Conservation (phyloP, 2,888 invertebrate genomes). For the Zhuqinia jingwanae region DNA sequence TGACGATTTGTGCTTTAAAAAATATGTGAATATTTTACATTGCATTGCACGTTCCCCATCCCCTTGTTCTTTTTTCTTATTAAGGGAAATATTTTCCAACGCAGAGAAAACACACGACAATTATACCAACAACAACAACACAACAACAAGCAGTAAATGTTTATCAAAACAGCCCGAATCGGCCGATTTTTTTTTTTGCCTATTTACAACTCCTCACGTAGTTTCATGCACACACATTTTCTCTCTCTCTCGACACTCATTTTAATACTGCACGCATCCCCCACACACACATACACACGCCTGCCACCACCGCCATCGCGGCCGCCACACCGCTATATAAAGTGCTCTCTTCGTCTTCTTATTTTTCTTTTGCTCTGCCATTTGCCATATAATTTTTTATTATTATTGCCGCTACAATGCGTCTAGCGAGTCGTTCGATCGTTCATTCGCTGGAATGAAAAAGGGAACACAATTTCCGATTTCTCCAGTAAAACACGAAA, state of each 20-base stretch:
- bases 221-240: not conserved
- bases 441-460: constrained; percentile 21
- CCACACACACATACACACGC: not conserved
- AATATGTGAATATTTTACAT: too few relatives aligned
- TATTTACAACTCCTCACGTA: constrained; percentile 29
- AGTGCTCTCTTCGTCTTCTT: constrained; percentile 18
- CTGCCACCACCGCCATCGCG: constrained; percentile 1
- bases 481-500: constrained; percentile 48
- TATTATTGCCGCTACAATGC: constrained; percentile 24
- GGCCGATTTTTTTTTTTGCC: constrained; percentile 11
- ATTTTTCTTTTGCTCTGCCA: too few relatives aligned
- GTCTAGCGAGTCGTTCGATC: constrained; percentile 43
- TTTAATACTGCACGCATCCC: too few relatives aligned
- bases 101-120: not conserved
- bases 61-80: too few relatives aligned
- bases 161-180: constrained; percentile 35
- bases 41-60: too few relatives aligned
- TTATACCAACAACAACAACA: not conserved
- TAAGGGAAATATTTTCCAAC: too few relatives aligned
- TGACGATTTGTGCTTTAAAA: too few relatives aligned
- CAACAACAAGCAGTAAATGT: constrained; percentile 35
- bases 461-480: constrained; percentile 72
- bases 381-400: constrained; percentile 30
- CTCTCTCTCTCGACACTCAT: too few relatives aligned
- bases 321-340: not conserved